Evolutionary conservation across 2,113 vertebrate genomes (phyloP).

Genomic region (Cygnus buccinator): DNA sequence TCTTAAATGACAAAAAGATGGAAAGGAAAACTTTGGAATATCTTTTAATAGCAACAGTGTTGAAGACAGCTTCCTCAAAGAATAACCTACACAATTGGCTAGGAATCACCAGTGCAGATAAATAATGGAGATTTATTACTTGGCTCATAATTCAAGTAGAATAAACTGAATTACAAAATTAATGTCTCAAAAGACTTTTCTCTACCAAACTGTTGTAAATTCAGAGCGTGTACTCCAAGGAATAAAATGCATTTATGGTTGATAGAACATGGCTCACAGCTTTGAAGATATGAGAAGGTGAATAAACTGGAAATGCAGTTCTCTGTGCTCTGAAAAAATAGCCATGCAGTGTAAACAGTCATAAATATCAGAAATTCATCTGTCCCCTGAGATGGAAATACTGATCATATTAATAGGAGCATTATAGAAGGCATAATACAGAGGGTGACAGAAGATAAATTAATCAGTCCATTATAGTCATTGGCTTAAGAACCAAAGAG

Average conservation of each 20-base stretch:
- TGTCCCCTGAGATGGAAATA: constrained; percentile 40
- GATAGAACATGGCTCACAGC: constrained; percentile 59
- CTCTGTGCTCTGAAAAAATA: constrained; percentile 22
- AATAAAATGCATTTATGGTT: constrained; percentile 66
- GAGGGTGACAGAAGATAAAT: not conserved
- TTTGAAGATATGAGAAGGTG: constrained; percentile 61
- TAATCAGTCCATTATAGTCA: constrained; percentile 16
- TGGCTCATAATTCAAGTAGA: constrained; percentile 61
- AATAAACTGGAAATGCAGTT: constrained; percentile 47
- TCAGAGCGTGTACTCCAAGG: constrained; percentile 51
- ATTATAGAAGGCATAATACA: not conserved
- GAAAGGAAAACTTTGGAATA: not conserved
- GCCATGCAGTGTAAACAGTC: not conserved
- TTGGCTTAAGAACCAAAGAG: not conserved
- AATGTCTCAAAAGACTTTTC: constrained; percentile 56
- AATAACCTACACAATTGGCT: constrained; percentile 20
- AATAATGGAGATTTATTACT: constrained; percentile 71
- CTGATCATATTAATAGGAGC: constrained; percentile 10
- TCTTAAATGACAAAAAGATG: not conserved
- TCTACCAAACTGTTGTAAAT: constrained; percentile 57
- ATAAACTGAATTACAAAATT: constrained; percentile 63
- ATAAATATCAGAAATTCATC: constrained; percentile 48
- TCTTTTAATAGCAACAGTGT: not conserved
- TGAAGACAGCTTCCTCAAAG: not conserved
- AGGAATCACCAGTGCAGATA: constrained; percentile 59